phyloP scores from a whole-genome alignment of 2,797 vertebrate genomes.

The Melanogrammus aeglefinus region DNA sequence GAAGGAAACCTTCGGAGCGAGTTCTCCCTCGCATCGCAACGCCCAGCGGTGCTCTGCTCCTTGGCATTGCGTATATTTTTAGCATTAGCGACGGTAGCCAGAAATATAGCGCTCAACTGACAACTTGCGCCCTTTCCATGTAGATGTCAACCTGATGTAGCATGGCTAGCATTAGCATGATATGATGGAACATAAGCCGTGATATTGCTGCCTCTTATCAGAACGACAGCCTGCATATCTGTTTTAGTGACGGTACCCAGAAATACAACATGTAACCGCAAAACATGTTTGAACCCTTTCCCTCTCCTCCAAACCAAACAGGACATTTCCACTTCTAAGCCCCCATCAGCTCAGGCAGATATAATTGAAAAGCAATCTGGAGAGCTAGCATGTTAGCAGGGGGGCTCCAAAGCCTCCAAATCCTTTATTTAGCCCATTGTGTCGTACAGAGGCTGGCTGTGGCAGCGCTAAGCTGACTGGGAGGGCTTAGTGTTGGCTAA shows the following conservation, averaged over 20 bases:
- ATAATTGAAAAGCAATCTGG: conserved; percentile 10
- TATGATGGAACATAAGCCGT: background rate
- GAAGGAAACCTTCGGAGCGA: no score
- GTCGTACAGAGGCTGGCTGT: conserved; percentile 49
- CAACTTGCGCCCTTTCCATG: background rate
- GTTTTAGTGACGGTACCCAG: background rate
- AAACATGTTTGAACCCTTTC: background rate
- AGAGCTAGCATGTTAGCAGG: conserved; percentile 16
- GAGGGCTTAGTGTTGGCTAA: conserved; percentile 46
- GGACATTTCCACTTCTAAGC: background rate
- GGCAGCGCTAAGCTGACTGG: conserved; percentile 53
- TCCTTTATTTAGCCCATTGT: conserved; percentile 56
- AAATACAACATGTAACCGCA: background rate
- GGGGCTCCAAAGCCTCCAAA: conserved; percentile 38
- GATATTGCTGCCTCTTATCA: background rate
- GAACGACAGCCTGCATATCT: background rate
- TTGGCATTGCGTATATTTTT: background rate
- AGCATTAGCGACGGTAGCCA: background rate
- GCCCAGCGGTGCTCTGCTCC: background rate
- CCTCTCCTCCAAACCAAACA: background rate
- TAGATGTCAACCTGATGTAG: background rate
- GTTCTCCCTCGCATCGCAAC: no score
- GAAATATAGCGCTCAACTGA: background rate
- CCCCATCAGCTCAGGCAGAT: conserved; percentile 2
- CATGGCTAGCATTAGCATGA: background rate